A percentile compares a stretch with the other conserved stretches of the same genome.
These are phyloP conservation scores for Balanococcus diminutus DNA, from an alignment of 2,888 invertebrate species.

Conservation along the genomic window DNA sequence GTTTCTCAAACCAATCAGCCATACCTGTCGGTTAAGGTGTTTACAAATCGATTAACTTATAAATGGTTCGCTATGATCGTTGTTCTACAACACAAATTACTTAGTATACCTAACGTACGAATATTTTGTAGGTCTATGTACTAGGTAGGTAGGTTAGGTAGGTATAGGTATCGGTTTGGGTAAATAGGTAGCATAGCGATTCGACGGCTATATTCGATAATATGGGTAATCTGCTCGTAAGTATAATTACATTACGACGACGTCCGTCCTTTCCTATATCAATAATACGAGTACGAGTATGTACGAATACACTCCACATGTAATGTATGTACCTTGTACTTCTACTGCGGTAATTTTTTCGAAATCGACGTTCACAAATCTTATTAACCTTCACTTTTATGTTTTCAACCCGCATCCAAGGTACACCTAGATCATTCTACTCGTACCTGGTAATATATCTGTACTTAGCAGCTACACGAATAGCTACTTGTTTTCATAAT, in stretches of 20 bases:
- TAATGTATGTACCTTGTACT: background rate
- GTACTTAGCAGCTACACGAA: too few species aligned
- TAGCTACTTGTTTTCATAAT: too few species aligned
- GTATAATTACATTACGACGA: background rate
- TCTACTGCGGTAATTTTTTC: background rate
- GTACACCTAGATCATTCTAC: too few species aligned
- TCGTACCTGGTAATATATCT: too few species aligned
- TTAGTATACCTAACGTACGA: background rate
- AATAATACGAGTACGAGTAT: background rate
- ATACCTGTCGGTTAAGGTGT: conserved; percentile 70
- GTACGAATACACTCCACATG: too few species aligned
- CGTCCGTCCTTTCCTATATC: background rate
- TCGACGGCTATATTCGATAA: background rate
- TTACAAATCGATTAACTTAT: conserved; percentile 10
- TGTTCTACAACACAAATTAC: background rate
- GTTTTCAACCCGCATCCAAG: conserved; percentile 13
- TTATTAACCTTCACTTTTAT: conserved; percentile 46
- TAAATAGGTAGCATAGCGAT: background rate
- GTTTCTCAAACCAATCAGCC: conserved; percentile 92
- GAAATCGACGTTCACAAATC: conserved; percentile 18
- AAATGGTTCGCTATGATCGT: background rate
- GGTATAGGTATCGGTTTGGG: background rate
- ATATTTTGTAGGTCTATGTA: background rate
- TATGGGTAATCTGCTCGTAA: conserved; percentile 2
- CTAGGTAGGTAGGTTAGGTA: background rate